These are phyloP conservation scores for Physella acuta DNA, from an alignment of 1,140 invertebrate species.

Conservation along the genomic window DNA sequence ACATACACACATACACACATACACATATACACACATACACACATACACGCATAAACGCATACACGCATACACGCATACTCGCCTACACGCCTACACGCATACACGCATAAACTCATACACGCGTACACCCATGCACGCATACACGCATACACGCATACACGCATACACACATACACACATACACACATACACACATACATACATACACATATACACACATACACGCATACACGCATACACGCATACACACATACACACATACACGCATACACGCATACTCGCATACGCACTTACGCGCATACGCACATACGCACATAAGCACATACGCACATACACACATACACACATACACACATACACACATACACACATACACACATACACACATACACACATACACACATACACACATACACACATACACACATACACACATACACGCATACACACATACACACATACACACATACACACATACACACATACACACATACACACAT, in stretches of 20 bases:
- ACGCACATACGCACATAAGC: not conserved
- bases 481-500: too few relatives aligned
- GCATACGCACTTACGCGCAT: not conserved
- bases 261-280: not conserved
- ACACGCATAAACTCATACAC: too few relatives aligned
- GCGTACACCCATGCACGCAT: too few relatives aligned
- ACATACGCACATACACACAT: too few relatives aligned
- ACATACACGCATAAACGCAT: too few relatives aligned
- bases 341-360: too few relatives aligned
- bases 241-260: not conserved
- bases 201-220: not conserved
- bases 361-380: too few relatives aligned
- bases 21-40: not conserved
- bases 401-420: conserved; percentile 1
- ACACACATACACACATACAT: not conserved
- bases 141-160: not conserved
- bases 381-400: too few relatives aligned
- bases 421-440: not conserved
- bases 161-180: not conserved
- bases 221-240: not conserved
- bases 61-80: too few relatives aligned
- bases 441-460: too few relatives aligned
- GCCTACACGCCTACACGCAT: too few relatives aligned
- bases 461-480: too few relatives aligned
- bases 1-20: not conserved